Percentiles rank a stretch among this genome's conserved stretches.
phyloP scores from a whole-genome alignment of 64 coral and sea anemone species.

The Pocillopora verrucosa region DNA sequence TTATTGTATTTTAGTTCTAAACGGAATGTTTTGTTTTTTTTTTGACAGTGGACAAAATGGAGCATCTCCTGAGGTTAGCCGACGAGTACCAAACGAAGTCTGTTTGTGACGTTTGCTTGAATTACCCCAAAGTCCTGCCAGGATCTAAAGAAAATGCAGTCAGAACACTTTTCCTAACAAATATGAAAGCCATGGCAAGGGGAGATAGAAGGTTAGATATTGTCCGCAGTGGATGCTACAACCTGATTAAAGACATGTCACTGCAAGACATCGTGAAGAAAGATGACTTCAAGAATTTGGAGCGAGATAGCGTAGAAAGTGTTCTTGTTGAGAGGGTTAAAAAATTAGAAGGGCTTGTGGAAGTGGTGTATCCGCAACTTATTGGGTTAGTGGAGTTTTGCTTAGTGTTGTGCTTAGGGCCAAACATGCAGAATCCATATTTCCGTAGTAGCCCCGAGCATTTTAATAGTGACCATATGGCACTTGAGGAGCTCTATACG shows the following conservation, averaged over 20 bases:
- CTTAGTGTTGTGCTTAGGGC: not conserved
- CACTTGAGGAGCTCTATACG: not conserved
- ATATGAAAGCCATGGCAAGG: not conserved
- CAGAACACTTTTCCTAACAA: not conserved
- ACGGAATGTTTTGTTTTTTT: not conserved
- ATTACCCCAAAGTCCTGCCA: not conserved
- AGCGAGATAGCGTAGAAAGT: not conserved
- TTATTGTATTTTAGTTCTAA: too few relatives aligned
- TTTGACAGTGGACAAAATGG: not conserved
- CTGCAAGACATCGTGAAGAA: not conserved
- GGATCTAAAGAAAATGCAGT: not conserved
- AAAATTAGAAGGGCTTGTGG: not conserved
- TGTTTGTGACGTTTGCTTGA: not conserved
- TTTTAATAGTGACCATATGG: not conserved
- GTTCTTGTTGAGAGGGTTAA: not conserved
- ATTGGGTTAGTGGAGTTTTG: not conserved
- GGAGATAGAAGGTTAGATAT: not conserved
- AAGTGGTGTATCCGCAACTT: slow-evolving; percentile 16
- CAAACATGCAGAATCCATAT: too few relatives aligned
- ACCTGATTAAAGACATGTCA: not conserved
- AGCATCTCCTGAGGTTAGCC: not conserved
- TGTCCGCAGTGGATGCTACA: not conserved
- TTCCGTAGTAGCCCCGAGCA: not conserved
- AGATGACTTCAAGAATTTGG: not conserved
- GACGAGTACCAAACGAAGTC: not conserved